Percentiles rank a stretch among this genome's conserved stretches.
phyloP scores from a whole-genome alignment of 2,888 invertebrate genomes.

The Pristionchus entomophagus region DNA sequence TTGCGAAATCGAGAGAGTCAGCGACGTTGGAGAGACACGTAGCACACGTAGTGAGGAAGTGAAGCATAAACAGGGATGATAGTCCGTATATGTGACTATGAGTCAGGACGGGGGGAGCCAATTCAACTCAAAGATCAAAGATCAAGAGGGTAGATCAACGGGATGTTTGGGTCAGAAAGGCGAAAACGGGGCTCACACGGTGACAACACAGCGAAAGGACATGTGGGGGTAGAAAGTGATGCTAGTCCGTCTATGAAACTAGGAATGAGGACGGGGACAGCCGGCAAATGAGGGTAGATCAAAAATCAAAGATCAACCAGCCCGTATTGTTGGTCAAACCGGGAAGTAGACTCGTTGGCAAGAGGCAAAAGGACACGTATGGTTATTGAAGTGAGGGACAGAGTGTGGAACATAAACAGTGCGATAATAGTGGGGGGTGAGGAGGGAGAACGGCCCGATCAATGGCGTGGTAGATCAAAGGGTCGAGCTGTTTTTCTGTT shows the following conservation, averaged over 20 bases:
- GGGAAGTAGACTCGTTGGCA: too few relatives aligned
- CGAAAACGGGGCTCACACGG: background rate
- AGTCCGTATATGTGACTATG: too few relatives aligned
- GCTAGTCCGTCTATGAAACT: too few relatives aligned
- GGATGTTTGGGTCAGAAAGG: background rate
- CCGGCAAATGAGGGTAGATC: background rate
- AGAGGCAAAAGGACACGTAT: too few relatives aligned
- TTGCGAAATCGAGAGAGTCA: background rate
- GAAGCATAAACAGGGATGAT: background rate
- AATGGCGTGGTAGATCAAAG: too few relatives aligned
- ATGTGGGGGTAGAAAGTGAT: too few relatives aligned
- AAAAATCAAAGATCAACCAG: background rate
- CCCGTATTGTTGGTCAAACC: too few relatives aligned
- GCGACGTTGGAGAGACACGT: background rate
- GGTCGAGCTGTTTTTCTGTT: too few relatives aligned
- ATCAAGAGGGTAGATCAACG: background rate
- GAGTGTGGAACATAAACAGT: background rate
- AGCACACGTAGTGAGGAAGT: background rate
- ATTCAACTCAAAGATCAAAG: background rate
- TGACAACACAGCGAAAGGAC: background rate
- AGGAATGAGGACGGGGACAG: background rate
- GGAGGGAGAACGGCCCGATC: background rate
- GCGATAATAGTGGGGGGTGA: background rate
- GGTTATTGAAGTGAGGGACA: too few relatives aligned
- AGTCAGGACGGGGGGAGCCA: background rate